phyloP scores from a whole-genome alignment of 2,113 vertebrate species.

The Riparia riparia region DNA sequence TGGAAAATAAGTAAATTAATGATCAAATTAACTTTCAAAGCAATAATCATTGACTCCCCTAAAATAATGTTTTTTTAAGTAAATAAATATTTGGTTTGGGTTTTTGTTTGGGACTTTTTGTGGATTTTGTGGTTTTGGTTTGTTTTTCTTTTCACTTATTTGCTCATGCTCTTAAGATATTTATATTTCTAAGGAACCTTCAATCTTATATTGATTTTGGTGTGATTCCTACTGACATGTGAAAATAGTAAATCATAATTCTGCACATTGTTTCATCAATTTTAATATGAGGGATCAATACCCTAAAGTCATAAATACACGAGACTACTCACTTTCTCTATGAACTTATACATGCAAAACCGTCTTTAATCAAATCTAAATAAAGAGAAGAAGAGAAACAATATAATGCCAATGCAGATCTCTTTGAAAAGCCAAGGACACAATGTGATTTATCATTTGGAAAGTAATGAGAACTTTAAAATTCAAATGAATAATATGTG shows the following conservation, averaged over 20 bases:
- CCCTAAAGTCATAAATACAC: not conserved
- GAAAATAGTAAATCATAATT: not conserved
- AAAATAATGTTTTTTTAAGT: not conserved
- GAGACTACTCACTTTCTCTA: not conserved
- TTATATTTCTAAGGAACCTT: not conserved
- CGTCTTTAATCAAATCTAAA: constrained; percentile 46
- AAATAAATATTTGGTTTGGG: not conserved
- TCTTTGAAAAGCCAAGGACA: not conserved
- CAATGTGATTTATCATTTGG: not conserved
- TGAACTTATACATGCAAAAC: not conserved
- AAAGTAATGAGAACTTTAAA: not conserved
- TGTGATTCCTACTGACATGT: not conserved
- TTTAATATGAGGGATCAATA: not conserved
- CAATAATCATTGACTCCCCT: not conserved
- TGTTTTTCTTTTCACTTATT: not conserved
- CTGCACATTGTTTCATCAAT: not conserved
- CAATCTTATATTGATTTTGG: not conserved
- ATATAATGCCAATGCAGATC: not conserved
- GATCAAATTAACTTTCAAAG: not conserved
- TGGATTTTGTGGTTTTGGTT: not conserved
- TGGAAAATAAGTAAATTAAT: not conserved
- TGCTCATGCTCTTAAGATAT: not conserved
- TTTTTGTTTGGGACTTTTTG: not conserved
- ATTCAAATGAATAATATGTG: not conserved
- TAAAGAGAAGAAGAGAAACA: not conserved